Evolutionary conservation across 1,140 invertebrate species (phyloP).

Genomic region (Branchinecta lynchi): DNA sequence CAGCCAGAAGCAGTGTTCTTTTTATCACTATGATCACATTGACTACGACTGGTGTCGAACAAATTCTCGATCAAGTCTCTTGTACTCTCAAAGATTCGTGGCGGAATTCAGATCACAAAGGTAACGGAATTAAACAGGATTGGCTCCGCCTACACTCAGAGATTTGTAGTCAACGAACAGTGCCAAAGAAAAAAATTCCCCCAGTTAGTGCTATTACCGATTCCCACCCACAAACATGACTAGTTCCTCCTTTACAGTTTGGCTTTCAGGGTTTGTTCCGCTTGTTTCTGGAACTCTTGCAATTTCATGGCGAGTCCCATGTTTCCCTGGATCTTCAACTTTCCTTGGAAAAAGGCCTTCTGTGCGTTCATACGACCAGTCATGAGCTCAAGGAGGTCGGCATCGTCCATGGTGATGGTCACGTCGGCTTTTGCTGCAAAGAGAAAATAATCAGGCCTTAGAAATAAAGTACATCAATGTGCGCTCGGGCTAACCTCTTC

Average conservation of each 20-base stretch:
- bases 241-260: constrained; percentile 40
- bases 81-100: too few species aligned
- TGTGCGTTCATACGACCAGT: constrained; percentile 81
- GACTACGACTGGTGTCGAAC: too few species aligned
- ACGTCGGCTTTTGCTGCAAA: constrained; percentile 70
- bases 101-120: too few species aligned
- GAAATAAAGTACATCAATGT: not conserved
- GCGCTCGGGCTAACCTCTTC: constrained; percentile 7
- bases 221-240: too few species aligned
- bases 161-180: too few species aligned
- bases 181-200: too few species aligned
- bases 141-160: too few species aligned
- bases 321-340: constrained; percentile 87
- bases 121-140: too few species aligned
- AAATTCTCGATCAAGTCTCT: too few species aligned
- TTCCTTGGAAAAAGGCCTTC: constrained; percentile 95
- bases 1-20: too few species aligned
- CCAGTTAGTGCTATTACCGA: too few species aligned
- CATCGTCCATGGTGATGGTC: constrained; percentile 69
- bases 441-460: constrained; percentile 17
- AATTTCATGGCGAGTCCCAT: constrained; percentile 92
- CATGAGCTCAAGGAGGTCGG: constrained; percentile 68
- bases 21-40: too few species aligned
- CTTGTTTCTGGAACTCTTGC: constrained; percentile 54
- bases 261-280: constrained; percentile 38